Evolutionary conservation across 2,797 vertebrate genomes (phyloP), one percentile per base, ranked within the genome.

Genomic region (Poeciliopsis infans): DNA sequence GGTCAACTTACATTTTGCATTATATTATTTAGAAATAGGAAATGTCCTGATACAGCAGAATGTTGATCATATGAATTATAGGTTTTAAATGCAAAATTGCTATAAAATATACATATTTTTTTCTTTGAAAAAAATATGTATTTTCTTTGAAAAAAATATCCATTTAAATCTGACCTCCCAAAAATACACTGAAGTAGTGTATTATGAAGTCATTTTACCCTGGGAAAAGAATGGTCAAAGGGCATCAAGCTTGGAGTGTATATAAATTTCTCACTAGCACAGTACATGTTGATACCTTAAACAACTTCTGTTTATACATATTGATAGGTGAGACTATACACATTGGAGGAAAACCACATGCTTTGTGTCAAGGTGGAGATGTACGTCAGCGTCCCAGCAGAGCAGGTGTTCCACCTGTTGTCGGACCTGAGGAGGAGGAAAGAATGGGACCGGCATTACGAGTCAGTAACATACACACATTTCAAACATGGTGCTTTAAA

Each of bases 301-400:
- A 73, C 1, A 0, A 76, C 73, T 80, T 18, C 49, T 81, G 53
- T 81, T 79, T 49, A 59, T 57, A 77, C 55, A 7, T 46, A 0
- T 79, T 78, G 76, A 73, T 3, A 99, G 98, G 97, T 99, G 82
- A 92, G 92, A 86, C 94, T 99, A 82, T 99, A 97, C 93, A 98
- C 94, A 0, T 93, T 98, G 88, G 98, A 99, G 91, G 98, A 99
- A 82, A 97, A 98, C 94, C 96, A 95, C 68, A 96, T 96, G 91
- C 94, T 99, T 79, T 98, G 96, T 77, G 97, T 99, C 91, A 97
- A 96, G 83, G 95, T 98, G 75, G 97, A 99, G 93, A 98, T 97
- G 76, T 86, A 88, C 0, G 96, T 97, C 75, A 79, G 85, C 0
- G 91, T 97, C 46, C 51, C 96, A 0, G 95, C 97, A 0, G 80